Conservation (phyloP, 2,888 invertebrate genomes). For the Leptopilina syphax region DNA sequence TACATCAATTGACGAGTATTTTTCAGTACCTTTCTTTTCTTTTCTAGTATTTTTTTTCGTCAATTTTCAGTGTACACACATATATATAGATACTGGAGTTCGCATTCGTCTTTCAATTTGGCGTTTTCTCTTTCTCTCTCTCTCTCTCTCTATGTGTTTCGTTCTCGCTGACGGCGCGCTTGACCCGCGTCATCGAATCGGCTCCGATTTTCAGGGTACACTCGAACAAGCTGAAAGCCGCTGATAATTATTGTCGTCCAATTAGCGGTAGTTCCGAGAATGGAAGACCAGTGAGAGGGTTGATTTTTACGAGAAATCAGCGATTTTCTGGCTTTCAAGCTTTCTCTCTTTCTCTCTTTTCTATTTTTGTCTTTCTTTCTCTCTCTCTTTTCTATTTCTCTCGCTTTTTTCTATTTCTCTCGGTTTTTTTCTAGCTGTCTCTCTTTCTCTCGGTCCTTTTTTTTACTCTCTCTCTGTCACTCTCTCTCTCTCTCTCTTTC, state of each 20-base stretch:
- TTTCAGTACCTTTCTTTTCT: not conserved
- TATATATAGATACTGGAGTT: not conserved
- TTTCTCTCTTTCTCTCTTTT: not conserved
- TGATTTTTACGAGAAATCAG: slow-evolving; percentile 65
- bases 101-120: slow-evolving; percentile 48
- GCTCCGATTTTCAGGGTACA: slow-evolving; percentile 43
- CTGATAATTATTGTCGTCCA: slow-evolving; percentile 69
- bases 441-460: not conserved
- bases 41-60: not conserved
- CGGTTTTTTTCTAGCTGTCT: slow-evolving; percentile 42
- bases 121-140: not conserved
- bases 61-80: not conserved
- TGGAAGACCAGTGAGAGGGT: slow-evolving; percentile 37
- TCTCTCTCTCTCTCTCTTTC: not conserved
- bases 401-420: not conserved
- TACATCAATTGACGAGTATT: slow-evolving; percentile 14
- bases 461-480: not conserved
- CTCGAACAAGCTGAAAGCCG: slow-evolving; percentile 44
- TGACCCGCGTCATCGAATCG: slow-evolving; percentile 67
- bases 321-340: slow-evolving; percentile 61
- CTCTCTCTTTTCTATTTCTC: not conserved
- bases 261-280: slow-evolving; percentile 60
- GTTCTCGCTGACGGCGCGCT: slow-evolving; percentile 61
- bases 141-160: slow-evolving; percentile 1
- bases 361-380: not conserved